These are phyloP conservation scores for Scaptomyza parva DNA, from an alignment of 2,888 invertebrate genomes.

Conservation along the genomic window DNA sequence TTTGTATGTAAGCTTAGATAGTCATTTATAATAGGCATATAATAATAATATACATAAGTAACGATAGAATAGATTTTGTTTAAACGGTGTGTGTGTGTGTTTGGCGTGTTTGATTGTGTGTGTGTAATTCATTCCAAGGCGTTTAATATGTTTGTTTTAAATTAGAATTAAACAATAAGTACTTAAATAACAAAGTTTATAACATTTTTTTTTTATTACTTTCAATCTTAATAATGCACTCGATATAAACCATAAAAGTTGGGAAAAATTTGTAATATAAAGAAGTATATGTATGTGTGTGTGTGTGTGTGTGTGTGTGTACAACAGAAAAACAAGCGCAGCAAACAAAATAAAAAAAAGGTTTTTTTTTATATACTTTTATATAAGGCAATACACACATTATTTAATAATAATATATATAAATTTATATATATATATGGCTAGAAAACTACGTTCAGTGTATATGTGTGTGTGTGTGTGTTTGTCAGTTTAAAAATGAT, in stretches of 20 bases:
- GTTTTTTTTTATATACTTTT: slow-evolving; percentile 14
- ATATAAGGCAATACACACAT: slow-evolving; percentile 31
- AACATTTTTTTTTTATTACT: slow-evolving; percentile 57
- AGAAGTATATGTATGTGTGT: slow-evolving; percentile 4
- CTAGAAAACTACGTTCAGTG: slow-evolving; percentile 67
- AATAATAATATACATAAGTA: slow-evolving; percentile 78
- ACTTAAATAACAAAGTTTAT: slow-evolving; percentile 78
- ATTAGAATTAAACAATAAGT: slow-evolving; percentile 76
- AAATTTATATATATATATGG: slow-evolving; percentile 45
- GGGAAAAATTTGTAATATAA: slow-evolving; percentile 3
- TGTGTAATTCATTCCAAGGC: slow-evolving; percentile 42
- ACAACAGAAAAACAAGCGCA: slow-evolving; percentile 56
- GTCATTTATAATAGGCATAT: slow-evolving; percentile 68
- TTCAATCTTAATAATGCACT: slow-evolving; percentile 60
- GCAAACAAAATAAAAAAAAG: slow-evolving; percentile 44
- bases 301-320: slow-evolving; percentile 19
- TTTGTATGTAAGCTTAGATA: slow-evolving; percentile 72
- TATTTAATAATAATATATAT: slow-evolving; percentile 30
- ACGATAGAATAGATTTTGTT: slow-evolving; percentile 62
- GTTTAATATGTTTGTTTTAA: slow-evolving; percentile 35
- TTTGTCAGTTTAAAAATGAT: slow-evolving; percentile 37
- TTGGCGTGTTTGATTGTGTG: slow-evolving; percentile 1
- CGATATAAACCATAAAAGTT: slow-evolving; percentile 47
- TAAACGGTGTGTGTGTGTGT: slow-evolving; percentile 42
- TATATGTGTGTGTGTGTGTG: slow-evolving; percentile 36